Conservation (phyloP, 2,888 invertebrate genomes). For the Lypha dubia region DNA sequence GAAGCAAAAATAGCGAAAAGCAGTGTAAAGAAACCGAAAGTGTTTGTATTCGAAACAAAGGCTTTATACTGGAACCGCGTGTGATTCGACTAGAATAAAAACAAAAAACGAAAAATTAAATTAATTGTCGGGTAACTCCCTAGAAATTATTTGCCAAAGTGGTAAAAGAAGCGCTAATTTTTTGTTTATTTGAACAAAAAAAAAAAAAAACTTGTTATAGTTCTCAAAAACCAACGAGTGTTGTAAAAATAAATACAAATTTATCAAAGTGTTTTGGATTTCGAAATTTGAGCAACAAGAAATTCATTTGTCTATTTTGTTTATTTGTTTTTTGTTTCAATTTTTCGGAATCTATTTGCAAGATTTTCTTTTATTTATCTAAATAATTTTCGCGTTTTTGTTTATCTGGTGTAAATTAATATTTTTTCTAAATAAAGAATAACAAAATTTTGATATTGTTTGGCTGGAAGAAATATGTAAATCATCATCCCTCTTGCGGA, state of each 20-base stretch:
- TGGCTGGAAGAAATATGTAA: background rate
- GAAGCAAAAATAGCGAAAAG: constrained; percentile 13
- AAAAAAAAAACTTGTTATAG: constrained; percentile 37
- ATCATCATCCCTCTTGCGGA: constrained; percentile 39
- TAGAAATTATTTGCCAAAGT: background rate
- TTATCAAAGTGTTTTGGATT: constrained; percentile 45
- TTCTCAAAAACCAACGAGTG: background rate
- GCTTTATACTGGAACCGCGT: constrained; percentile 29
- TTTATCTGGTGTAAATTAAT: constrained; percentile 50
- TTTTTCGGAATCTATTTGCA: constrained; percentile 39
- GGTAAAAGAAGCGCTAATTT: background rate
- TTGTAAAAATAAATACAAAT: constrained; percentile 5
- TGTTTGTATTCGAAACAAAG: constrained; percentile 18
- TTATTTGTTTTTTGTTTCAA: constrained; percentile 36
- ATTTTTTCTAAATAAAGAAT: background rate
- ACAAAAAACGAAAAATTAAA: background rate
- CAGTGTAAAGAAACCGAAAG: constrained; percentile 56
- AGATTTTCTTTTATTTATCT: constrained; percentile 27
- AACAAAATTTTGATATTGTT: background rate
- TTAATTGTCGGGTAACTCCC: constrained; percentile 20
- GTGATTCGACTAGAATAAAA: background rate
- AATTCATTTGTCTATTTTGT: constrained; percentile 35
- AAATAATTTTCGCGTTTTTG: constrained; percentile 38
- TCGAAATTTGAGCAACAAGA: constrained; percentile 42
- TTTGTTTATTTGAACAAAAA: background rate